Base-by-base conservation (phyloP, 2,797 vertebrate species). In the Nothura maculosa region DNA sequence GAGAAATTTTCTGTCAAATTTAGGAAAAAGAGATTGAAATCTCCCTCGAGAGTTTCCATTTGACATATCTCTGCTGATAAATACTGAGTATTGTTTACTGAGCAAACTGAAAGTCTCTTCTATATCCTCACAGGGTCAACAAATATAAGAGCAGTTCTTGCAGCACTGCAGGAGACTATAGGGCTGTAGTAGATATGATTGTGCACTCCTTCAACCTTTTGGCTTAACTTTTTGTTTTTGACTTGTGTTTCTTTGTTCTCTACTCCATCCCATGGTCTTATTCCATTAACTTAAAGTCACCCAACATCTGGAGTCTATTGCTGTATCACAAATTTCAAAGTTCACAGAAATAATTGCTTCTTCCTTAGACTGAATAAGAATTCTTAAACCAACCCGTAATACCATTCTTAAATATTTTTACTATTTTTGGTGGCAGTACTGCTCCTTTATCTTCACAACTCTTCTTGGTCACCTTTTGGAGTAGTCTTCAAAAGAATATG, bases 231-330 rank as follows among this genome's bases (percentile, higher is more conserved):
- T 70, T 42, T 89, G 10, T 6, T 61, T 79, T 74, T 57, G 40
- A 3, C 15, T 92, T 43, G 19, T 42, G 16, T 80, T 80, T 20
- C 14, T 50, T 61, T 43, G 4, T 10, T 63, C 14, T 67, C 79
- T 74, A 15, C 18, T 72, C 4, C 3, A 19, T 17, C 9, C 3
- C 1, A 14, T 80, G 8, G 1, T 12, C 10, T 6, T 36, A 1
- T 76, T 88, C 63, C 11, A 67, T 32, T 28, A 86, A 32, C 19
- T 34, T 61, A 45, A 91, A 86, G 45, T 85, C 16, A 30, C 11
- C 0, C 67, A 22, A 6, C 25, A 40, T 18, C 18, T 74, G 38
- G 15, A 7, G 70, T 25, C 24, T 52, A n/a, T 5, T 34, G 18
- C 19, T 69, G 3, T 50, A 57, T 58, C 58, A 38, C 32, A 58